Conservation (phyloP, 2,888 invertebrate genomes). For the Macaria liturata region DNA sequence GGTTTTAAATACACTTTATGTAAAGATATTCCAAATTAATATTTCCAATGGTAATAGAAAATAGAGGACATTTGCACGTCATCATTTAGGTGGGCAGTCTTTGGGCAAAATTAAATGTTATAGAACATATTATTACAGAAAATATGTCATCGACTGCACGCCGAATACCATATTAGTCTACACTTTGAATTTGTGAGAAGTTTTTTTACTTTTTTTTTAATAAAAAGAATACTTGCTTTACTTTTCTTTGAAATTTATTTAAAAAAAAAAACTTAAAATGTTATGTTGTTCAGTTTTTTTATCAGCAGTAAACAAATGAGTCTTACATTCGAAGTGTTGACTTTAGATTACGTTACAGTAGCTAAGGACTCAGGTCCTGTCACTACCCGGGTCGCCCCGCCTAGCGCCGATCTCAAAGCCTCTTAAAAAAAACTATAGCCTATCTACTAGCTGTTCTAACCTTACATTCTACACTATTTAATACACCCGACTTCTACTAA, state of each 20-base stretch:
- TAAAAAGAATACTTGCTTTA: constrained; percentile 10
- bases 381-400: constrained; percentile 74
- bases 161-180: constrained; percentile 61
- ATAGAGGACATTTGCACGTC: constrained; percentile 63
- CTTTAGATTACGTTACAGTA: constrained; percentile 56
- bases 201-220: constrained; percentile 16
- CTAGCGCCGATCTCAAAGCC: constrained; percentile 75
- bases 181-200: constrained; percentile 63
- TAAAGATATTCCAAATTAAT: constrained; percentile 56
- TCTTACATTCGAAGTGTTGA: constrained; percentile 71
- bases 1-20: constrained; percentile 52
- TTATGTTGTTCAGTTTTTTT: not conserved
- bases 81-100: constrained; percentile 71
- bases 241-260: constrained; percentile 16
- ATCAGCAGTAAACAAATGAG: not conserved
- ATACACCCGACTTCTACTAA: constrained; percentile 46
- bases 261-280: not conserved
- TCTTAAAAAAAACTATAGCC: constrained; percentile 47
- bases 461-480: constrained; percentile 67
- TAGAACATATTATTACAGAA: constrained; percentile 33
- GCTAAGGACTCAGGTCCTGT: constrained; percentile 62
- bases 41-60: constrained; percentile 50
- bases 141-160: constrained; percentile 66
- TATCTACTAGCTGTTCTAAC: constrained; percentile 56
- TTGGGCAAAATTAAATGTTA: constrained; percentile 41